These are phyloP conservation scores for Nycticorax nycticorax DNA, from an alignment of 2,113 vertebrate genomes.

Conservation along the genomic window DNA sequence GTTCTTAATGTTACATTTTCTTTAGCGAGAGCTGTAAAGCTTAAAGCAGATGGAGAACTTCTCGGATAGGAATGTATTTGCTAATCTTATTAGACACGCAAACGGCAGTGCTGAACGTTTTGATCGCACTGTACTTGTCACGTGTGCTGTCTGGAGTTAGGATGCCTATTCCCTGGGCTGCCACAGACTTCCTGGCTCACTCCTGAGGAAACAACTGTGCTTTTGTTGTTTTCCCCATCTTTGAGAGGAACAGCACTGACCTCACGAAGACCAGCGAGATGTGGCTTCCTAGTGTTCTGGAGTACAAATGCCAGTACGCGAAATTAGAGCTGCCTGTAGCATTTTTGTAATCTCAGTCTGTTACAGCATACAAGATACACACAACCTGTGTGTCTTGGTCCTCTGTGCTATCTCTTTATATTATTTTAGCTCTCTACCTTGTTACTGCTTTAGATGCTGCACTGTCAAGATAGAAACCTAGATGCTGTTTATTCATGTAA, in stretches of 20 bases:
- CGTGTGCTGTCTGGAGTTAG: background rate
- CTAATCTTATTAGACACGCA: background rate
- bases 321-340: background rate
- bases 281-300: background rate
- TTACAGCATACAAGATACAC: background rate
- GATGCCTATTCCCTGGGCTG: background rate
- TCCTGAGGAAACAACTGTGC: constrained; percentile 55
- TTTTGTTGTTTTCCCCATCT: constrained; percentile 39
- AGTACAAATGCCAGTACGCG: background rate
- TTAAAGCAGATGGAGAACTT: background rate
- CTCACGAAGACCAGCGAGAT: background rate
- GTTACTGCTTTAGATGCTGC: constrained; percentile 23
- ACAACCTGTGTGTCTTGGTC: background rate
- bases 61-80: background rate
- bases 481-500: constrained; percentile 62
- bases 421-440: background rate
- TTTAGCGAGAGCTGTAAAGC: background rate
- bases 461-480: background rate
- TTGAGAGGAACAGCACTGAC: background rate
- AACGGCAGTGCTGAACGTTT: background rate
- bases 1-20: background rate
- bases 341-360: background rate
- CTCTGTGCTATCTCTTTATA: background rate
- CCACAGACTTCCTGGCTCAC: constrained; percentile 30
- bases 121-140: background rate